A percentile compares a stretch with the other conserved stretches of the same genome.
Evolutionary conservation across 2,888 invertebrate genomes (phyloP).

Genomic region (Bhutanitis thaidina): DNA sequence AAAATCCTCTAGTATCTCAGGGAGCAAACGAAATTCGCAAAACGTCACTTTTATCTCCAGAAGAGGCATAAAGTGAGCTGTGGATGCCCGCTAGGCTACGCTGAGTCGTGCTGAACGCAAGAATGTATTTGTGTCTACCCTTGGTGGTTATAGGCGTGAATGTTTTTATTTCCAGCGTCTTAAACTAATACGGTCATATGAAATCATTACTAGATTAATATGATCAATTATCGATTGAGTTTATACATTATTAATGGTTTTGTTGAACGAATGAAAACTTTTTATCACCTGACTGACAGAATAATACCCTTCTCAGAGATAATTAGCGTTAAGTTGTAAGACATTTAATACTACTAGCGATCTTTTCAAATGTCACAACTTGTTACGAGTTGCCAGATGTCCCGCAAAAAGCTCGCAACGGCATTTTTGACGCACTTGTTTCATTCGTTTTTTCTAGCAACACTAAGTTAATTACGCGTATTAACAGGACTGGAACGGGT

Average conservation of each 20-base stretch:
- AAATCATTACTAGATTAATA: background rate
- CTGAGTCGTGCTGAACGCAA: too few relatives aligned
- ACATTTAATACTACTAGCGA: slow-evolving; percentile 7
- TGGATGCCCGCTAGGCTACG: too few relatives aligned
- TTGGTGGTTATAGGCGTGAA: too few relatives aligned
- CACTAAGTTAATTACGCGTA: slow-evolving; percentile 4
- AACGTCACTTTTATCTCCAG: too few relatives aligned
- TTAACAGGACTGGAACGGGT: background rate
- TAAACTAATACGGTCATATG: too few relatives aligned
- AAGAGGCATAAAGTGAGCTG: too few relatives aligned
- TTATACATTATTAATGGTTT: slow-evolving; percentile 1
- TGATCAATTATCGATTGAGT: background rate
- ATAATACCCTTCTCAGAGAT: slow-evolving; percentile 3
- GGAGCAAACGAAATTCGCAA: too few relatives aligned
- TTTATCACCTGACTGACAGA: slow-evolving; percentile 13
- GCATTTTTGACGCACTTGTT: slow-evolving; percentile 8
- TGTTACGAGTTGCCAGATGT: slow-evolving; percentile 3
- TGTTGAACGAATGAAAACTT: too few relatives aligned
- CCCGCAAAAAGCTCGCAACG: slow-evolving; percentile 3
- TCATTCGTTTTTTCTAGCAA: background rate
- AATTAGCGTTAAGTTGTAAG: slow-evolving; percentile 11
- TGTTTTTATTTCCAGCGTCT: too few relatives aligned
- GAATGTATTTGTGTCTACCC: too few relatives aligned
- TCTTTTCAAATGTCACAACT: slow-evolving; percentile 19
- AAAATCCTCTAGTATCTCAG: too few relatives aligned